Percentiles rank a stretch among this genome's conserved stretches.
Evolutionary conservation across 2,113 vertebrate species (phyloP).

Genomic region (Neofelis nebulosa): DNA sequence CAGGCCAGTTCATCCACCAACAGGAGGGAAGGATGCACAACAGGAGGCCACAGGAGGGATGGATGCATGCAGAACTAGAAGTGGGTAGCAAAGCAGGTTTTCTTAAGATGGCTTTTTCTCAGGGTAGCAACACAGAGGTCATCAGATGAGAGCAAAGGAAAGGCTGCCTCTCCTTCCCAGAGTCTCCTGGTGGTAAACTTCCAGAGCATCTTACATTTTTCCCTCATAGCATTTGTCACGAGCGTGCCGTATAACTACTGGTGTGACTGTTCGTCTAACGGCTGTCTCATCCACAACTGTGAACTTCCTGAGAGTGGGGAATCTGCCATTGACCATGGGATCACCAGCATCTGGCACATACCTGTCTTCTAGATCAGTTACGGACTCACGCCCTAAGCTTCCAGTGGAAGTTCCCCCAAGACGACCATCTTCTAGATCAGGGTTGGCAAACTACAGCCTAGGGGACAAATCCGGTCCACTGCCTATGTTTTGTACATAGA

Average conservation of each 20-base stretch:
- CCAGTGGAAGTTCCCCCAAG: slow-evolving; percentile 8
- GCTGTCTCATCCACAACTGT: not conserved
- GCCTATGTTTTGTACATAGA: not conserved
- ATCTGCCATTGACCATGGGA: not conserved
- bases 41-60: too few species aligned
- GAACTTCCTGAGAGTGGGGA: not conserved
- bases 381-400: not conserved
- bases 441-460: not conserved
- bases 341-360: not conserved
- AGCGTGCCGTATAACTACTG: not conserved
- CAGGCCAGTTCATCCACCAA: not conserved
- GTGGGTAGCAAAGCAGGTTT: not conserved
- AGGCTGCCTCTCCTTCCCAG: not conserved
- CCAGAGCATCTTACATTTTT: not conserved
- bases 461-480: not conserved
- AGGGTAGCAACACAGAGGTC: not conserved
- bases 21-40: not conserved
- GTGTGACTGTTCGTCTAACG: not conserved
- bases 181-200: not conserved
- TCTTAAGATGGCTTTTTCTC: not conserved
- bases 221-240: not conserved
- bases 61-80: not conserved
- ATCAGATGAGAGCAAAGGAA: not conserved
- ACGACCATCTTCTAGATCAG: not conserved
- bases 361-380: not conserved